phyloP scores from a whole-genome alignment of 2,888 invertebrate genomes.

The Conops quadrifasciatus region DNA sequence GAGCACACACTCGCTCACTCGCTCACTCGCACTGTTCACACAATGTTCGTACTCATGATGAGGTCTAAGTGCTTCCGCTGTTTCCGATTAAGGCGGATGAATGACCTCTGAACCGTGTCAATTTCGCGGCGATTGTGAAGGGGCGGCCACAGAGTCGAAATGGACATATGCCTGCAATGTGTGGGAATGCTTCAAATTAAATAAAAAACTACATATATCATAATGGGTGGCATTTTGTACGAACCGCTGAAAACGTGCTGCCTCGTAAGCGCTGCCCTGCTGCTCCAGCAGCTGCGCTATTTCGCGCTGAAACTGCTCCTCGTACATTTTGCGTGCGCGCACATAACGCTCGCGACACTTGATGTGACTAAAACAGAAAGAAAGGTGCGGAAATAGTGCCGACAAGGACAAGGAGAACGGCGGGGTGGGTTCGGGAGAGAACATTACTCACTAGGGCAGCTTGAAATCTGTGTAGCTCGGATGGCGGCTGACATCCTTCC shows the following conservation, averaged over 20 bases:
- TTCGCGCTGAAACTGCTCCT: slow-evolving; percentile 47
- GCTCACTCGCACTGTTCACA: slow-evolving; percentile 5
- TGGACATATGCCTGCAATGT: slow-evolving; percentile 42
- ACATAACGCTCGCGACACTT: slow-evolving; percentile 47
- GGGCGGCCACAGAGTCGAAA: slow-evolving; percentile 48
- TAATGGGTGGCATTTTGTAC: neutral
- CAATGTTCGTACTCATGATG: slow-evolving; percentile 42
- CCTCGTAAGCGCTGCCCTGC: slow-evolving; percentile 45
- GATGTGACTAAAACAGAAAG: slow-evolving; percentile 41
- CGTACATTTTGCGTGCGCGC: slow-evolving; percentile 39
- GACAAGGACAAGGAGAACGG: too few relatives aligned
- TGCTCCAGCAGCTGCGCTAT: slow-evolving; percentile 43
- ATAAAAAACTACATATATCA: neutral
- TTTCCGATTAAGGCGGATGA: slow-evolving; percentile 42
- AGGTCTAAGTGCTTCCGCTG: slow-evolving; percentile 43
- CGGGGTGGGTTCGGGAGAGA: too few relatives aligned
- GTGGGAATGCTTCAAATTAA: neutral
- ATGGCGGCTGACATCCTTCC: slow-evolving; percentile 12
- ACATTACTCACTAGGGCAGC: slow-evolving; percentile 45
- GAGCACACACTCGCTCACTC: too few relatives aligned
- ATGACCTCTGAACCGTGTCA: slow-evolving; percentile 43
- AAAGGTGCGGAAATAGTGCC: too few relatives aligned
- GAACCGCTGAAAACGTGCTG: slow-evolving; percentile 46
- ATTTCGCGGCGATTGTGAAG: slow-evolving; percentile 47
- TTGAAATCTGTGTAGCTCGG: slow-evolving; percentile 47